These are phyloP conservation scores for Drosophila paramelanica DNA, from an alignment of 2,888 invertebrate genomes.

Conservation along the genomic window DNA sequence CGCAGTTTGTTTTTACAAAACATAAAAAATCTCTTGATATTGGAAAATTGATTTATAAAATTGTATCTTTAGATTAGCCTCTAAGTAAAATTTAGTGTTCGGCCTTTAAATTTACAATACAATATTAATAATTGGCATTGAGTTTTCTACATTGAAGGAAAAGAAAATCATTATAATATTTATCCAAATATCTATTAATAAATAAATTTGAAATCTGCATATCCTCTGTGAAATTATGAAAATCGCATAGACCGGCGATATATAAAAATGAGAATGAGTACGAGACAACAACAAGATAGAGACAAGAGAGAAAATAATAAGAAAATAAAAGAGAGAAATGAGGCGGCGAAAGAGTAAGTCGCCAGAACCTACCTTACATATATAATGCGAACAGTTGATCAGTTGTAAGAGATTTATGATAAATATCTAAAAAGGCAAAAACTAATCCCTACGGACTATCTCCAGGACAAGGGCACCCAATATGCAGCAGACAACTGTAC, in stretches of 20 bases:
- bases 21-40: neutral
- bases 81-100: no score
- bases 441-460: slow-evolving; percentile 1
- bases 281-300: neutral
- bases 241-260: neutral
- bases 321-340: neutral
- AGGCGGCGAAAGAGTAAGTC: neutral
- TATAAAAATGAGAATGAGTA: neutral
- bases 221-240: neutral
- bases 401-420: neutral
- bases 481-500: slow-evolving; percentile 3
- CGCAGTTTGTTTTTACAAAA: neutral
- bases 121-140: no score
- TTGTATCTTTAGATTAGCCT: no score
- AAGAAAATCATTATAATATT: no score
- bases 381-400: neutral
- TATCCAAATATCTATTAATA: no score
- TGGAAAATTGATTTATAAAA: neutral
- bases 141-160: no score
- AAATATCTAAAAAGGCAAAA: neutral
- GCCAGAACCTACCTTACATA: neutral
- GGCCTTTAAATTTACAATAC: neutral
- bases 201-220: neutral
- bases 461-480: slow-evolving; percentile 37
- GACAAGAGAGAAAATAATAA: neutral